Conservation (phyloP, 1,140 invertebrate species). For the Leptonema lineaticorne region DNA sequence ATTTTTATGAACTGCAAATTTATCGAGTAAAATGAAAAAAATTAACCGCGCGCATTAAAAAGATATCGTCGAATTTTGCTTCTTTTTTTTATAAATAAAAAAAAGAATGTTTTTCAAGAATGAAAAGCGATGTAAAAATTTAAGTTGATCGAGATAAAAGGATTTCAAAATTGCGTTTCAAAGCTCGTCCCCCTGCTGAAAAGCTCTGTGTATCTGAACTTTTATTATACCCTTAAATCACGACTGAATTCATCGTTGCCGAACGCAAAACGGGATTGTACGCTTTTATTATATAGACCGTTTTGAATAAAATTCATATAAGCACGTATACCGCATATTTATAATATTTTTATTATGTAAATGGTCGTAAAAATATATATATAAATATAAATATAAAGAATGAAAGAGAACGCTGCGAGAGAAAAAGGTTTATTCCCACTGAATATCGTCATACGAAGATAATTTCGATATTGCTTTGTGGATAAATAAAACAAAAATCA, state of each 20-base stretch:
- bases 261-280: not conserved
- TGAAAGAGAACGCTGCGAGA: not conserved
- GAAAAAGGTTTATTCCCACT: slow-evolving; percentile 1
- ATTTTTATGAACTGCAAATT: too few relatives aligned
- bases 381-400: not conserved
- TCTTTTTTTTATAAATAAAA: too few relatives aligned
- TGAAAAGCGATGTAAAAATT: not conserved
- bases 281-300: slow-evolving; percentile 5
- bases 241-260: slow-evolving; percentile 8
- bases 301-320: slow-evolving; percentile 11
- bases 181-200: not conserved
- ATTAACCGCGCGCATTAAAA: too few relatives aligned
- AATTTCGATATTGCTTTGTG: too few relatives aligned
- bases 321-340: slow-evolving; percentile 9
- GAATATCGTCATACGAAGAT: not conserved
- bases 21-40: too few relatives aligned
- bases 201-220: not conserved
- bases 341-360: slow-evolving; percentile 17
- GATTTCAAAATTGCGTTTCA: not conserved
- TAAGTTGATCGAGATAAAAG: slow-evolving; percentile 6
- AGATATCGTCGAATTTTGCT: too few relatives aligned
- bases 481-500: too few relatives aligned
- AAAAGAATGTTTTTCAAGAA: too few relatives aligned
- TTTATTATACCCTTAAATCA: slow-evolving; percentile 9
- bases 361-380: slow-evolving; percentile 16